Conservation (phyloP, 1,140 invertebrate species). For the Pseudomyrmex dendroicus region DNA sequence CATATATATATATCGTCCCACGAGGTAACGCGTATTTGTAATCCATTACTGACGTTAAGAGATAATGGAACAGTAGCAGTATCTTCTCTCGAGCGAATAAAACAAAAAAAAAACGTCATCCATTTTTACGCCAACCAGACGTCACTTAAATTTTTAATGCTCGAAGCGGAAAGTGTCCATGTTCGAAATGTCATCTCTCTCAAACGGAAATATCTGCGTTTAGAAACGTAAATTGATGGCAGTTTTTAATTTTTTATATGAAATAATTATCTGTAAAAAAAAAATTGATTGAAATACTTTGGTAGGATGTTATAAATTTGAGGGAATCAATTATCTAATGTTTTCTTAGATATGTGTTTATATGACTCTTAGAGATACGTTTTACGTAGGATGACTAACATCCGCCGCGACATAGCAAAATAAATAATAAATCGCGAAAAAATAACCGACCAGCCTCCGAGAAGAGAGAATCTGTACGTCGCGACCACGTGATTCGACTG, state of each 20-base stretch:
- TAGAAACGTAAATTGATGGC: constrained; percentile 21
- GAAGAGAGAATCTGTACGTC: not conserved
- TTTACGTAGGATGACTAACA: too few species aligned
- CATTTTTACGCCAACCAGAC: not conserved
- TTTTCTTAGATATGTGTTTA: too few species aligned
- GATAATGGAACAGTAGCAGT: too few species aligned
- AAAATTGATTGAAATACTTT: not conserved
- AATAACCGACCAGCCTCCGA: not conserved
- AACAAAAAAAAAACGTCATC: constrained; percentile 10
- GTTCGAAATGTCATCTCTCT: not conserved
- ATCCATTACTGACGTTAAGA: too few species aligned
- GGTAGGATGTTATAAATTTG: too few species aligned
- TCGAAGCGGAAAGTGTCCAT: constrained; percentile 1
- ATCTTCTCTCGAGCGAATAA: not conserved
- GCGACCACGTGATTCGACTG: not conserved
- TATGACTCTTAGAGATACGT: too few species aligned
- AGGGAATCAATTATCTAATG: too few species aligned
- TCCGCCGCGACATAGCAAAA: too few species aligned
- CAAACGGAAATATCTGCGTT: not conserved
- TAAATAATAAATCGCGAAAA: too few species aligned
- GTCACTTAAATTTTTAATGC: constrained; percentile 12
- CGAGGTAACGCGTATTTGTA: too few species aligned
- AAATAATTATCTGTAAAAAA: not conserved
- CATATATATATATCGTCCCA: too few species aligned
- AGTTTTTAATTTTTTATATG: constrained; percentile 11